These are phyloP conservation scores for Pogoniulus pusillus DNA, from an alignment of 2,797 vertebrate species.

Conservation along the genomic window DNA sequence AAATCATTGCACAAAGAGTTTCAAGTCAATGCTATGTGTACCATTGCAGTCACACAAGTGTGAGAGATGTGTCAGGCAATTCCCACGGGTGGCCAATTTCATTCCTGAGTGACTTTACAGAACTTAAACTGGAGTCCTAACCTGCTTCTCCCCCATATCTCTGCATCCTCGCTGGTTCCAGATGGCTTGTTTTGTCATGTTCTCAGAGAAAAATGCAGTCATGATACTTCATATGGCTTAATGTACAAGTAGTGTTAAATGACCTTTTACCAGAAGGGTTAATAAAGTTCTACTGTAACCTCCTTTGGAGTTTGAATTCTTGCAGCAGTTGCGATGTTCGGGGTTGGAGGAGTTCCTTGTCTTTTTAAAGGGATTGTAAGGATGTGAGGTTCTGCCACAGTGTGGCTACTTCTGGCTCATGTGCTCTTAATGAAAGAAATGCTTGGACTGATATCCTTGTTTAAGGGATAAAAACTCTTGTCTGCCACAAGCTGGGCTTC, in stretches of 20 bases:
- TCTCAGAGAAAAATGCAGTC: not conserved
- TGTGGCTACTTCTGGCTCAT: not conserved
- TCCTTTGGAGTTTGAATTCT: slow-evolving; percentile 45
- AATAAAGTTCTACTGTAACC: slow-evolving; percentile 50
- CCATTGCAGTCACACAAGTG: not conserved
- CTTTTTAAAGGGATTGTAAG: not conserved
- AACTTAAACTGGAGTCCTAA: slow-evolving; percentile 42
- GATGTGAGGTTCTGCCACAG: not conserved
- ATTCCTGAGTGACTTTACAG: slow-evolving; percentile 36
- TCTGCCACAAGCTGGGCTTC: not conserved
- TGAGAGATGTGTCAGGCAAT: slow-evolving; percentile 41
- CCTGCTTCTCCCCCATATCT: not conserved
- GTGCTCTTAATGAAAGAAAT: not conserved
- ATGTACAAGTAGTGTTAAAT: slow-evolving; percentile 14
- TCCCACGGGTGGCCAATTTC: not conserved
- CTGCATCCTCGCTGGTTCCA: not conserved
- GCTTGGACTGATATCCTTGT: not conserved
- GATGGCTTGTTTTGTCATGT: not conserved
- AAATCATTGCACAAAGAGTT: not conserved
- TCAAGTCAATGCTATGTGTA: not conserved
- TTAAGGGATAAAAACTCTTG: not conserved
- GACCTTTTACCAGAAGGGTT: slow-evolving; percentile 18
- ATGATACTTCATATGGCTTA: not conserved
- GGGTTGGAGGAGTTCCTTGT: not conserved
- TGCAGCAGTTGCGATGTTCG: not conserved